Percentiles rank a stretch among this genome's conserved stretches.
phyloP scores from a whole-genome alignment of 2,888 invertebrate species.

The Acanthosepion pharaonis region DNA sequence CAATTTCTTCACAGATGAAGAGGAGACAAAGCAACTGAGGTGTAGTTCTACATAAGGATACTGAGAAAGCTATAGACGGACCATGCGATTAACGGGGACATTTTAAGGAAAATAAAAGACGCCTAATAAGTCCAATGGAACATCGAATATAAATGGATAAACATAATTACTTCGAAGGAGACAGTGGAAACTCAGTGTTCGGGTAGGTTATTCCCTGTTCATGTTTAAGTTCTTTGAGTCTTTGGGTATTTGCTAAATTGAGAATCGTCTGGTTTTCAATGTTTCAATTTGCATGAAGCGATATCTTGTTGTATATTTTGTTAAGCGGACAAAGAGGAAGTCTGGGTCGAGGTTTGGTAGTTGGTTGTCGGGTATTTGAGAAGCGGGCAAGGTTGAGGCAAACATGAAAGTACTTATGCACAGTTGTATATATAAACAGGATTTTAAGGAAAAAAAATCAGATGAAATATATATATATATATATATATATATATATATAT shows the following conservation, averaged over 20 bases:
- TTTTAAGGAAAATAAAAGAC: too few species aligned
- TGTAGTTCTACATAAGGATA: too few species aligned
- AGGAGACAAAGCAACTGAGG: too few species aligned
- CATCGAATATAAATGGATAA: too few species aligned
- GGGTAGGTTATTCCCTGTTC: too few species aligned
- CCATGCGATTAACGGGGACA: too few species aligned
- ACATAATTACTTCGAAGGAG: too few species aligned
- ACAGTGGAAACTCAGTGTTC: too few species aligned
- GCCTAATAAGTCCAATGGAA: too few species aligned
- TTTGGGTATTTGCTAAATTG: background rate
- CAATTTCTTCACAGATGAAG: too few species aligned
- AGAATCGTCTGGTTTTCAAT: background rate
- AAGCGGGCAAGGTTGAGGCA: background rate
- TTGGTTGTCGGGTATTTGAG: background rate
- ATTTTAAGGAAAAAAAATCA: background rate
- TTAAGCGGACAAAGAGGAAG: background rate
- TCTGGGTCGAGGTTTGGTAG: background rate
- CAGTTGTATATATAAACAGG: background rate
- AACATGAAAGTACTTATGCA: too few species aligned
- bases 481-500: background rate
- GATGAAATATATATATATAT: background rate
- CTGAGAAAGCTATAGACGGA: too few species aligned
- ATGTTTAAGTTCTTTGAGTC: background rate
- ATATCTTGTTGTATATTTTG: background rate
- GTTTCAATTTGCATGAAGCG: background rate